phyloP scores from a whole-genome alignment of 1,140 invertebrate genomes.

The Portunus trituberculatus region DNA sequence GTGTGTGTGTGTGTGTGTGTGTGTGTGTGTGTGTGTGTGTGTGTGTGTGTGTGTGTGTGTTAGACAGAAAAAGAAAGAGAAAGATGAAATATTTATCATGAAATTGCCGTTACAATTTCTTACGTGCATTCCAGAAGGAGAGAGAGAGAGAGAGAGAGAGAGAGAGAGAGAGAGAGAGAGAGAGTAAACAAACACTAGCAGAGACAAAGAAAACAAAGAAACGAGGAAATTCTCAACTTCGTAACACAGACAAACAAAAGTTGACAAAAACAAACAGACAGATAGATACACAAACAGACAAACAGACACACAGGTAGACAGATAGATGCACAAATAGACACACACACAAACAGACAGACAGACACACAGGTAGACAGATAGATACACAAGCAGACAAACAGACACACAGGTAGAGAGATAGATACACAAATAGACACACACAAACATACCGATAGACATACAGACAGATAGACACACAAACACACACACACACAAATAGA shows the following conservation, averaged over 20 bases:
- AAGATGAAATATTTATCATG: too few species aligned
- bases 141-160: slow-evolving; percentile 33
- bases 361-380: too few species aligned
- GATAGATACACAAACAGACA: not conserved
- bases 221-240: too few species aligned
- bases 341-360: not conserved
- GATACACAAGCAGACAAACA: too few species aligned
- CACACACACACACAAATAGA: not conserved
- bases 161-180: slow-evolving; percentile 43
- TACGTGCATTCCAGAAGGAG: too few species aligned
- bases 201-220: not conserved
- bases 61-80: too few species aligned
- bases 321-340: not conserved
- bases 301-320: too few species aligned
- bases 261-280: too few species aligned
- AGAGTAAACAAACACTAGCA: not conserved
- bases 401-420: too few species aligned
- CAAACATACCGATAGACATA: not conserved
- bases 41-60: not conserved
- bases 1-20: not conserved
- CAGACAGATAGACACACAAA: not conserved
- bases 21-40: slow-evolving; percentile 27
- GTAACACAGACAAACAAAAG: too few species aligned
- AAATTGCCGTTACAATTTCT: too few species aligned
- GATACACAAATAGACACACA: too few species aligned